These are phyloP conservation scores for Heteronetta atricapilla DNA, from an alignment of 2,113 vertebrate genomes.

Conservation along the genomic window DNA sequence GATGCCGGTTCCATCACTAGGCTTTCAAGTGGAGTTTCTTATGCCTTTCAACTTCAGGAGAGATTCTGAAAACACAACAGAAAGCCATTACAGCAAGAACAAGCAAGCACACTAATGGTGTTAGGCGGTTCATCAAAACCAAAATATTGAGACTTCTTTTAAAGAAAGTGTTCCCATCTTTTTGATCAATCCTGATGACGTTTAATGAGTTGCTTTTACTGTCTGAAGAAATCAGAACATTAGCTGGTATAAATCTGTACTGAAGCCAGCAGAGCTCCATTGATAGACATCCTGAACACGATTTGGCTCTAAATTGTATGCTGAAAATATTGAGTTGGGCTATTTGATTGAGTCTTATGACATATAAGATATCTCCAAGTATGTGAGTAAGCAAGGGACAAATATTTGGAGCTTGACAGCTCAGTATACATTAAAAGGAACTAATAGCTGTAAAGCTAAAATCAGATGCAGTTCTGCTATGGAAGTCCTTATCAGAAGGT, in stretches of 20 bases:
- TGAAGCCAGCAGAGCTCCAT: background rate
- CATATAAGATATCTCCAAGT: background rate
- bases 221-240: background rate
- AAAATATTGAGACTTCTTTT: background rate
- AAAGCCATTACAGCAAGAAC: conserved; percentile 35
- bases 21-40: conserved; percentile 43
- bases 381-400: background rate
- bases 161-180: background rate
- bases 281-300: background rate
- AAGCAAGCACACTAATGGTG: conserved; percentile 29
- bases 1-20: background rate
- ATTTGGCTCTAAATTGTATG: background rate
- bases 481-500: background rate
- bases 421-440: background rate
- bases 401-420: background rate
- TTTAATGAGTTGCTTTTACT: background rate
- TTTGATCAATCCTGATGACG: background rate
- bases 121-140: background rate
- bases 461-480: background rate
- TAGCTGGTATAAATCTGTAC: background rate
- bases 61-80: background rate
- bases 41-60: background rate
- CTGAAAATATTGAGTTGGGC: background rate
- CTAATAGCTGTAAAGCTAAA: background rate
- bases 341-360: background rate